phyloP scores from a whole-genome alignment of 2,888 invertebrate species.

The Carterocephalus palaemon region DNA sequence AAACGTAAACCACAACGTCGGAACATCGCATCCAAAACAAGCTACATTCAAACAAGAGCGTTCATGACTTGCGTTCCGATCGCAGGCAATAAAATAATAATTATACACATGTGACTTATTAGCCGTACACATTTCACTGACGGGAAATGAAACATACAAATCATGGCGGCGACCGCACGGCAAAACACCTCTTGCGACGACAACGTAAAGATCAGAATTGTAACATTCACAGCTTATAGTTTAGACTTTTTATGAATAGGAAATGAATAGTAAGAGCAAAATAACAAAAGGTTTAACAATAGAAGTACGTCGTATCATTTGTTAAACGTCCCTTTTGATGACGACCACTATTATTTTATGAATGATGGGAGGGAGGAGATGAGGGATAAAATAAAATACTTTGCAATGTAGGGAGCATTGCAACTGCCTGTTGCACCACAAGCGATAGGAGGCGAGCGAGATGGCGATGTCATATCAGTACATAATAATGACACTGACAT shows the following conservation, averaged over 20 bases:
- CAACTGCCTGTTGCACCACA: slow-evolving; percentile 1
- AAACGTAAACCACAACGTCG: slow-evolving; percentile 18
- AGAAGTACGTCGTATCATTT: slow-evolving; percentile 75
- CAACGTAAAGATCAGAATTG: slow-evolving; percentile 3
- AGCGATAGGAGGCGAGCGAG: no score
- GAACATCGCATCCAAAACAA: slow-evolving; percentile 33
- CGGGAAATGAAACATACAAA: slow-evolving; percentile 30
- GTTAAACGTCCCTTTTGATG: slow-evolving; percentile 76
- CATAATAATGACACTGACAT: no score
- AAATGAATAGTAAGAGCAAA: slow-evolving; percentile 54
- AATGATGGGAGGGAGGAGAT: slow-evolving; percentile 61
- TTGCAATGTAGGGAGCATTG: slow-evolving; percentile 30
- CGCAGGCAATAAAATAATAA: slow-evolving; percentile 74
- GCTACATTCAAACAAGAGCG: slow-evolving; percentile 56
- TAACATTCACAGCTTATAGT: slow-evolving; percentile 17
- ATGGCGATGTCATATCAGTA: no score
- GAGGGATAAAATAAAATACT: slow-evolving; percentile 51
- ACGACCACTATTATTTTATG: slow-evolving; percentile 75
- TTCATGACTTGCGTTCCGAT: slow-evolving; percentile 68
- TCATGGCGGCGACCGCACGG: slow-evolving; percentile 1
- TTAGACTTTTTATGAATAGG: slow-evolving; percentile 42
- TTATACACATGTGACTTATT: slow-evolving; percentile 77
- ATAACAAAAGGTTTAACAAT: slow-evolving; percentile 75
- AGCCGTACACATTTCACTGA: slow-evolving; percentile 59
- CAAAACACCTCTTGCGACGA: slow-evolving; percentile 1